phyloP scores from a whole-genome alignment of 1,140 invertebrate genomes.

The Caenorhabditis tropicalis region DNA sequence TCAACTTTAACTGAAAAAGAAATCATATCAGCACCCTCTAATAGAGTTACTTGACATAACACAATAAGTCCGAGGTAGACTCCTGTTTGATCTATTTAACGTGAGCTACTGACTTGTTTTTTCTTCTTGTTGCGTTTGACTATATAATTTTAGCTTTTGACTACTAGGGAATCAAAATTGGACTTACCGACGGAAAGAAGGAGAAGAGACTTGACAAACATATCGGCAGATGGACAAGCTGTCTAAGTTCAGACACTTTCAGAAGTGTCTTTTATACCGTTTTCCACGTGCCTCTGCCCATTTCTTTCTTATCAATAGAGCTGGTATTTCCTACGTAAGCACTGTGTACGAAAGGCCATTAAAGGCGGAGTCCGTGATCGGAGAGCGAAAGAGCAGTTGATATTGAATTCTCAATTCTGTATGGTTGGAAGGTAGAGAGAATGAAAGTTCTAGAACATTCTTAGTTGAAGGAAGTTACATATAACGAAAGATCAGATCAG shows the following conservation, averaged over 20 bases:
- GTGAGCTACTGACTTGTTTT: not conserved
- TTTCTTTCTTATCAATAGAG: not conserved
- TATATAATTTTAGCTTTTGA: not conserved
- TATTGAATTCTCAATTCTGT: not conserved
- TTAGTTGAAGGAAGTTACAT: not conserved
- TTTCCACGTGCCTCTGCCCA: slow-evolving; percentile 15
- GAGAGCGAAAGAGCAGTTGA: slow-evolving; percentile 20
- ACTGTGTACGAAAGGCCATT: not conserved
- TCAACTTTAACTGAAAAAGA: not conserved
- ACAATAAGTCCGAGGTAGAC: not conserved
- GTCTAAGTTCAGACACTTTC: not conserved
- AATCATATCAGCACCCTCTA: not conserved
- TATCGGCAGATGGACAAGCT: slow-evolving; percentile 31
- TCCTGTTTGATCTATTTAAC: not conserved
- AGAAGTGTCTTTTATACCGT: slow-evolving; percentile 4
- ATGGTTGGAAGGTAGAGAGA: not conserved
- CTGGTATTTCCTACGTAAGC: slow-evolving; percentile 26
- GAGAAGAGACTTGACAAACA: slow-evolving; percentile 28
- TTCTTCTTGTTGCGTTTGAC: not conserved
- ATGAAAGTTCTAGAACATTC: slow-evolving; percentile 7
- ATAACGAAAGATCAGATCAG: not conserved
- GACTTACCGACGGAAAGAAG: slow-evolving; percentile 30
- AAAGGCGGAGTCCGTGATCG: not conserved
- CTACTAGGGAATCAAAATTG: too few species aligned
- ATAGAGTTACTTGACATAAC: not conserved